phyloP scores from a whole-genome alignment of 2,113 vertebrate genomes.

The Zosterops japonicus region DNA sequence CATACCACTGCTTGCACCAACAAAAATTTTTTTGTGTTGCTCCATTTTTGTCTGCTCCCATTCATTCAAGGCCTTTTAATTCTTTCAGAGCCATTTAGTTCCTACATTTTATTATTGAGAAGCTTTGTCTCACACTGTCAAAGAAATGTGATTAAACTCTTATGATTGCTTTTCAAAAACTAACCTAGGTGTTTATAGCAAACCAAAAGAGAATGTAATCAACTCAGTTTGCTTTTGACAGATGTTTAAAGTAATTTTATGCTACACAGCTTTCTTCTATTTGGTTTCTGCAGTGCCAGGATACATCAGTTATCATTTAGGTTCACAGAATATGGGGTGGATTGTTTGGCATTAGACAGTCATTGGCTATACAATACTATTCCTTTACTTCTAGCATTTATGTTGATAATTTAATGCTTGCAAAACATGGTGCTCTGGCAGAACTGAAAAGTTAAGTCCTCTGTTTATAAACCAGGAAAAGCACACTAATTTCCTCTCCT shows the following conservation, averaged over 20 bases:
- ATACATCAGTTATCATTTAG: not conserved
- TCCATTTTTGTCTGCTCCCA: not conserved
- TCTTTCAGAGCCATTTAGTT: slow-evolving; percentile 38
- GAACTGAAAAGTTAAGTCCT: not conserved
- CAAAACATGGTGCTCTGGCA: not conserved
- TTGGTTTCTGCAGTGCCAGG: not conserved
- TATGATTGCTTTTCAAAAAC: slow-evolving; percentile 19
- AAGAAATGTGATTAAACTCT: slow-evolving; percentile 57
- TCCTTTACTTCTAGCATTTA: not conserved
- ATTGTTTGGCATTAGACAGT: not conserved
- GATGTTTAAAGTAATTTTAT: slow-evolving; percentile 66
- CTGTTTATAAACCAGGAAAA: not conserved
- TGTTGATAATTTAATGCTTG: not conserved
- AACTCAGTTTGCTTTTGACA: slow-evolving; percentile 60
- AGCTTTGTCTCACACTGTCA: slow-evolving; percentile 27
- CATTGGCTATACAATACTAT: not conserved
- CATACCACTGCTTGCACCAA: not conserved
- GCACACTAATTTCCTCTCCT: not conserved
- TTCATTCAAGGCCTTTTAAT: slow-evolving; percentile 15
- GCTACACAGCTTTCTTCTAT: slow-evolving; percentile 13
- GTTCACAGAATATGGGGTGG: not conserved
- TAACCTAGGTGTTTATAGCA: slow-evolving; percentile 48
- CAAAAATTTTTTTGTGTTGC: not conserved
- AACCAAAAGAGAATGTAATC: slow-evolving; percentile 54
- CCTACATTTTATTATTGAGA: not conserved